phyloP scores from a whole-genome alignment of 2,797 vertebrate genomes.

The Leucoraja ocellata region DNA sequence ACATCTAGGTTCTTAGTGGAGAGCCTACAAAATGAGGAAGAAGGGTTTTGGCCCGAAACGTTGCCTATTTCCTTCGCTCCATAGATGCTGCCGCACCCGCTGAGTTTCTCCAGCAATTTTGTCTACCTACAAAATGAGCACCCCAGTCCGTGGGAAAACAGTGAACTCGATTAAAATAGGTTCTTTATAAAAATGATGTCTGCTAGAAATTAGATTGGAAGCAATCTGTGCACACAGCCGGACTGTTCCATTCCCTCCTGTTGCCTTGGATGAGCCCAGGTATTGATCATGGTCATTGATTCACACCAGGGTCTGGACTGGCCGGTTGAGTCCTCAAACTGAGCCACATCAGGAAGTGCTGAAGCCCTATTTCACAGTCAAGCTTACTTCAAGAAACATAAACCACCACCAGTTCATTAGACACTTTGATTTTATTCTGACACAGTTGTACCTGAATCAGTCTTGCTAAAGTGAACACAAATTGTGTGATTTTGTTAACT shows the following conservation, averaged over 20 bases:
- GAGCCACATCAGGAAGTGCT: neutral
- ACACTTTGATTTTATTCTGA: slow-evolving; percentile 34
- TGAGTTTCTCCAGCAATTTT: too few relatives aligned
- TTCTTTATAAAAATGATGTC: neutral
- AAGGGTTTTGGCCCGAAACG: too few relatives aligned
- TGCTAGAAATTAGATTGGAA: neutral
- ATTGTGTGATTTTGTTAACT: slow-evolving; percentile 32
- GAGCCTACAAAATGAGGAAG: neutral
- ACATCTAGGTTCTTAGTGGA: neutral
- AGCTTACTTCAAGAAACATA: neutral
- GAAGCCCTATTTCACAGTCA: neutral
- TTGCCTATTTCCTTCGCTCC: too few relatives aligned
- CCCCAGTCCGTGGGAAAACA: neutral
- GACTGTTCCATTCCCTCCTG: neutral
- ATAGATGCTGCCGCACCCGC: too few relatives aligned
- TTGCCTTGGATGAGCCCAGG: neutral
- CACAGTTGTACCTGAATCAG: slow-evolving; percentile 29
- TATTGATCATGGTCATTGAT: neutral
- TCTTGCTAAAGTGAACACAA: slow-evolving; percentile 32
- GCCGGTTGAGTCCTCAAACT: neutral
- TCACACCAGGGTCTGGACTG: neutral
- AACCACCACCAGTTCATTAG: neutral
- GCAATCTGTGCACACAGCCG: neutral
- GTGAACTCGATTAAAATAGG: neutral
- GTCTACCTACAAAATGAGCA: neutral